phyloP scores from a whole-genome alignment of 2,888 invertebrate genomes.

The Acrobasis repandana region DNA sequence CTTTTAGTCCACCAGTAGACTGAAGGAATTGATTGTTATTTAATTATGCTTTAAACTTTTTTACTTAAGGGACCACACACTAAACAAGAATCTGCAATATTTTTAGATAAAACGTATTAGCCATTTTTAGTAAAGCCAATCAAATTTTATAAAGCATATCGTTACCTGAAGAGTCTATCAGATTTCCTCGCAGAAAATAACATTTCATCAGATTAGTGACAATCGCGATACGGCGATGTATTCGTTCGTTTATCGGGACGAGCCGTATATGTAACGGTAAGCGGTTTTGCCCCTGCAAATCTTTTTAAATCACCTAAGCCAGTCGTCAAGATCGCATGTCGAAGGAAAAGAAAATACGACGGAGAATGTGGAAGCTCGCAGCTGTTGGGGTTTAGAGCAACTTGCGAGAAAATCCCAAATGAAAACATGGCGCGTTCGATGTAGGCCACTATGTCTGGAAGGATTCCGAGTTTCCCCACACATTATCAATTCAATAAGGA shows the following conservation, averaged over 20 bases:
- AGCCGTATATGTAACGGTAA: constrained; percentile 56
- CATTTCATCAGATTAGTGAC: not conserved
- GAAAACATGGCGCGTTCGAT: constrained; percentile 72
- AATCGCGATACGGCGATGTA: constrained; percentile 17
- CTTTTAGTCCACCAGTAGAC: too few species aligned
- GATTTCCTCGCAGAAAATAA: not conserved
- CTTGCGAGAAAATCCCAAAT: constrained; percentile 77
- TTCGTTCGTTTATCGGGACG: constrained; percentile 54
- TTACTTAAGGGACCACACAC: too few species aligned
- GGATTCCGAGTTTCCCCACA: constrained; percentile 67
- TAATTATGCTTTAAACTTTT: too few species aligned
- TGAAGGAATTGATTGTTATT: too few species aligned
- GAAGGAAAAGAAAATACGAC: constrained; percentile 76
- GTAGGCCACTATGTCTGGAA: constrained; percentile 70
- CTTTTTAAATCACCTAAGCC: constrained; percentile 81
- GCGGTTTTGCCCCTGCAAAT: constrained; percentile 73
- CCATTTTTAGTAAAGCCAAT: too few species aligned
- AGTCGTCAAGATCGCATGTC: constrained; percentile 76
- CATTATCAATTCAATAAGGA: constrained; percentile 75
- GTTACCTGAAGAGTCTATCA: not conserved
- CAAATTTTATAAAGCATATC: not conserved
- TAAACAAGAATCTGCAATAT: too few species aligned
- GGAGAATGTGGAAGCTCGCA: constrained; percentile 62
- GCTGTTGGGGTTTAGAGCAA: constrained; percentile 76
- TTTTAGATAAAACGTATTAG: too few species aligned